Percentiles rank a stretch among this genome's conserved stretches.
Conservation (phyloP, 37 sponge, comb jelly and placozoan species). For the Lycopodina hypogea region DNA sequence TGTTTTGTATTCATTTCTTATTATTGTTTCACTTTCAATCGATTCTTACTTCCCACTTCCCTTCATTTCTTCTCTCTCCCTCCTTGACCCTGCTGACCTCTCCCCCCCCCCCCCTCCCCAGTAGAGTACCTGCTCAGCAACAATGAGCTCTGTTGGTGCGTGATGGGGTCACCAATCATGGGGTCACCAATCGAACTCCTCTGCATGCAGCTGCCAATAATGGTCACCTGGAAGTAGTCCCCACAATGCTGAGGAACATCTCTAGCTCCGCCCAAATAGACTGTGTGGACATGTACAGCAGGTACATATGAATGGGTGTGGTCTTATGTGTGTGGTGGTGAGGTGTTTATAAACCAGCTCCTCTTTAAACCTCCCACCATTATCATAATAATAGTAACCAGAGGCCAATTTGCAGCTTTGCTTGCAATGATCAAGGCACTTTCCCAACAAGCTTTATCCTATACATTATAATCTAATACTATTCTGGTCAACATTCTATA, state of each 20-base stretch:
- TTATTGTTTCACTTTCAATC: not conserved
- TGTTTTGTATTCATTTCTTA: not conserved
- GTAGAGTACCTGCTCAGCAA: constrained; percentile 60
- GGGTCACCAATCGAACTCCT: constrained; percentile 73
- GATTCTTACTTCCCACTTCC: not conserved
- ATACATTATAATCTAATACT: too few relatives aligned
- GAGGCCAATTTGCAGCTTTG: too few relatives aligned
- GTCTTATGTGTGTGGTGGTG: not conserved
- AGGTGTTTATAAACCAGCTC: not conserved
- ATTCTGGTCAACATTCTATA: too few relatives aligned
- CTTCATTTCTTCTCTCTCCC: not conserved
- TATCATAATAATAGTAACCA: too few relatives aligned
- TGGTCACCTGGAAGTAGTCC: constrained; percentile 69
- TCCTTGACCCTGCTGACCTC: too few relatives aligned
- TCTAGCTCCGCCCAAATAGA: constrained; percentile 54
- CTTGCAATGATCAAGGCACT: too few relatives aligned
- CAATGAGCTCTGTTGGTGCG: constrained; percentile 54
- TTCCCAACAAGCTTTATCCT: too few relatives aligned
- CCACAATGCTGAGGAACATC: constrained; percentile 52
- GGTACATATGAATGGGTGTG: constrained; percentile 19
- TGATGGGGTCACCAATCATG: too few relatives aligned
- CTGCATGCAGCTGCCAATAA: constrained; percentile 84
- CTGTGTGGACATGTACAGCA: constrained; percentile 55
- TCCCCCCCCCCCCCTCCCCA: constrained; percentile 38
- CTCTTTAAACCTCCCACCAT: too few relatives aligned